phyloP scores from a whole-genome alignment of 2,797 vertebrate genomes.

The Petrocephalus sullivani region DNA sequence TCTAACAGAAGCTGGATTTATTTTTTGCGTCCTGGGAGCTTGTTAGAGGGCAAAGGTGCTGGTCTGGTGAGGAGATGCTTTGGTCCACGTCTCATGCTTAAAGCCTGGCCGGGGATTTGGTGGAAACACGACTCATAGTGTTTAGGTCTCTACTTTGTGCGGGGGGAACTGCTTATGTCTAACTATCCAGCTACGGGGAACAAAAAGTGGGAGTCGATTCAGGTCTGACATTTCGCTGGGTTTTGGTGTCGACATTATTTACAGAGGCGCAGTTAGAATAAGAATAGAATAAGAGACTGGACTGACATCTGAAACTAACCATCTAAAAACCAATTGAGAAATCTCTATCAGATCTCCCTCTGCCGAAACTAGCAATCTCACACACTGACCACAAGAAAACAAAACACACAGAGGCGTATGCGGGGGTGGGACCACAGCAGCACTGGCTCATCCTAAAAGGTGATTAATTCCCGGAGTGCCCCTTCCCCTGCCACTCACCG shows the following conservation, averaged over 20 bases:
- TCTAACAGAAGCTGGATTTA: not conserved
- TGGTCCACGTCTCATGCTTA: not conserved
- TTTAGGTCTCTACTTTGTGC: not conserved
- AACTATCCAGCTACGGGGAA: not conserved
- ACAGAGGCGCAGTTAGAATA: not conserved
- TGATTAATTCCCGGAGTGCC: not conserved
- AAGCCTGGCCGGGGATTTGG: not conserved
- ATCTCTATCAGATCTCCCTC: not conserved
- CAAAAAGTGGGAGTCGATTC: not conserved
- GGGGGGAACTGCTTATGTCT: not conserved
- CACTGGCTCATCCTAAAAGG: not conserved
- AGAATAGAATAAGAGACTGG: not conserved
- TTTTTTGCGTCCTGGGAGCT: not conserved
- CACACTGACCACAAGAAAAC: not conserved
- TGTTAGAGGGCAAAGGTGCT: not conserved
- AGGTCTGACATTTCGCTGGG: not conserved
- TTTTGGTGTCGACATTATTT: not conserved
- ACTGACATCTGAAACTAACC: not conserved
- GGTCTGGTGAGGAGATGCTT: not conserved
- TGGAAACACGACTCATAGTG: not conserved
- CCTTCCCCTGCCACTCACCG: not conserved
- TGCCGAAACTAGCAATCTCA: not conserved
- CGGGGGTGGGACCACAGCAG: not conserved
- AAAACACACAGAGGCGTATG: not conserved
- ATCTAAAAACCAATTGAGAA: not conserved